Evolutionary conservation across 1,140 invertebrate species (phyloP).

Genomic region (Bombus turneri): DNA sequence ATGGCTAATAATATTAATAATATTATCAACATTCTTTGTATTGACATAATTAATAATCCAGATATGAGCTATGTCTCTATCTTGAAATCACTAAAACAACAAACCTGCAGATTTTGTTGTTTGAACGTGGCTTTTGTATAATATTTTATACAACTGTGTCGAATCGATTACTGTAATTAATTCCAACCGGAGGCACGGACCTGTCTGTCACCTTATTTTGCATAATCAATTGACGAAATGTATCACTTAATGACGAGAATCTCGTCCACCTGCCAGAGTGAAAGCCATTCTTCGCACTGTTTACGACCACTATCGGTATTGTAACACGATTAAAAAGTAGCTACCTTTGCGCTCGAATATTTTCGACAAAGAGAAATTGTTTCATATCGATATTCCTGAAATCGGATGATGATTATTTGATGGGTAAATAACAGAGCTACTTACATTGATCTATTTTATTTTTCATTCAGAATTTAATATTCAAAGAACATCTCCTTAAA

Average conservation of each 20-base stretch:
- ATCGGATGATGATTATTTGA: neutral
- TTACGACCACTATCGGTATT: neutral
- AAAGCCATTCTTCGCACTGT: neutral
- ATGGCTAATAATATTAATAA: neutral
- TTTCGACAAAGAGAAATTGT: neutral
- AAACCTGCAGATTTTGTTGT: neutral
- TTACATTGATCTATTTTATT: neutral
- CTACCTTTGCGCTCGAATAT: neutral
- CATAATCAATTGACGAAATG: conserved; percentile 5
- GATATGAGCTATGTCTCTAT: neutral
- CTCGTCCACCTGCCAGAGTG: too few relatives aligned
- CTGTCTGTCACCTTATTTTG: conserved; percentile 1
- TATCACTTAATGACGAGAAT: too few relatives aligned
- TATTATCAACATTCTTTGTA: neutral
- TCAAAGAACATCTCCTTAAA: neutral
- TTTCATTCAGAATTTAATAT: neutral
- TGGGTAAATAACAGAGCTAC: neutral
- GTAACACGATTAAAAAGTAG: neutral
- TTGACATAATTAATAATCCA: neutral
- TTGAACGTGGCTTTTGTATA: neutral
- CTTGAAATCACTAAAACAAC: neutral
- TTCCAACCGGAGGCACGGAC: conserved; percentile 17
- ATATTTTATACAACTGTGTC: too few relatives aligned
- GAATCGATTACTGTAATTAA: conserved; percentile 7
- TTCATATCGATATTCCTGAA: neutral